Conservation (phyloP, 2,888 invertebrate species). For the Seira ritae region DNA sequence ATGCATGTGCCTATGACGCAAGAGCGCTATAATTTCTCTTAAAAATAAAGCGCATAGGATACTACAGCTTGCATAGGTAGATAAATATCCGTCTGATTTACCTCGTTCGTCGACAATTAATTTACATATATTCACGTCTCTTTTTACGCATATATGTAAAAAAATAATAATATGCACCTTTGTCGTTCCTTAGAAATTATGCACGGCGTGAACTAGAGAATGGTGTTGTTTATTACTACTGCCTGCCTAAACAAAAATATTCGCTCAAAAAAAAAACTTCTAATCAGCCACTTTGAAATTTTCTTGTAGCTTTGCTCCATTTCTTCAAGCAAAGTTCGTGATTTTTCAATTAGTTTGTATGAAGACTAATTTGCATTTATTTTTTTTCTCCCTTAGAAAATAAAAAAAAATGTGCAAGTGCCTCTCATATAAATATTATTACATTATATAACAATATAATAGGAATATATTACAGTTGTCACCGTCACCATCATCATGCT, state of each 20-base stretch:
- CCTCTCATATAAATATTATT: constrained; percentile 25
- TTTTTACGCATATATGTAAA: neutral
- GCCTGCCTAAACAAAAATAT: neutral
- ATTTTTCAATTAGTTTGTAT: constrained; percentile 60
- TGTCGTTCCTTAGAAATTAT: neutral
- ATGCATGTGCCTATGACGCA: neutral
- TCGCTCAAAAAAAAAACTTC: neutral
- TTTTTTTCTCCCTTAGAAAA: constrained; percentile 6
- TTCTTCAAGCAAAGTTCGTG: constrained; percentile 55
- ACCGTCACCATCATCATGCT: constrained; percentile 6
- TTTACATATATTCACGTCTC: neutral
- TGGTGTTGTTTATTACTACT: neutral
- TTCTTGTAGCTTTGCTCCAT: constrained; percentile 43
- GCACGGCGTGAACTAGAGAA: neutral
- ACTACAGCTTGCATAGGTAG: neutral
- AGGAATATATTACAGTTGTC: constrained; percentile 26
- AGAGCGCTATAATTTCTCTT: neutral
- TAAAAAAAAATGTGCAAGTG: too few species aligned
- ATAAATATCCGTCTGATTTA: neutral
- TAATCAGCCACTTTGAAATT: constrained; percentile 9
- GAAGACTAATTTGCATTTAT: constrained; percentile 7
- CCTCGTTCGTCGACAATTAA: neutral
- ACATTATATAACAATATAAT: neutral
- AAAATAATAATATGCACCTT: neutral
- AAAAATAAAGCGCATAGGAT: neutral